Conservation (phyloP, 2,113 vertebrate species). For the Corapipo altera region DNA sequence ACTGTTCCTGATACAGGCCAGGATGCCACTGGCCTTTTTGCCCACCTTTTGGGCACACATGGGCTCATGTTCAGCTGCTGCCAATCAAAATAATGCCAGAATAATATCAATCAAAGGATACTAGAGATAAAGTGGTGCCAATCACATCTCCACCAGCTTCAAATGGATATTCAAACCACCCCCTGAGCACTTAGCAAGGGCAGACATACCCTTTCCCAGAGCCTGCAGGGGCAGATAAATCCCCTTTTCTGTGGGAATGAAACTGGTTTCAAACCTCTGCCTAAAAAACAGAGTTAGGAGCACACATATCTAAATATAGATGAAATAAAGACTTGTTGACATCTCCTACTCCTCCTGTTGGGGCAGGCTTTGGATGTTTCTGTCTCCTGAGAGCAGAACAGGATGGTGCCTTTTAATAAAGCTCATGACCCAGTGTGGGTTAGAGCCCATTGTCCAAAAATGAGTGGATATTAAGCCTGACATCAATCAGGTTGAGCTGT, state of each 20-base stretch:
- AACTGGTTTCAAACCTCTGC: neutral
- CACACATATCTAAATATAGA: neutral
- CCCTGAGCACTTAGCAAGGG: rapidly evolving
- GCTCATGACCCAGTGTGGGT: neutral
- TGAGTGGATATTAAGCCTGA: neutral
- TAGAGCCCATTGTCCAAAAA: neutral
- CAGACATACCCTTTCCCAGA: neutral
- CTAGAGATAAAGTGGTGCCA: neutral
- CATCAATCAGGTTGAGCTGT: neutral
- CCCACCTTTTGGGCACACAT: neutral
- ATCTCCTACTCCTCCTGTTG: neutral
- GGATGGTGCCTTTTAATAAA: neutral
- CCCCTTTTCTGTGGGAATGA: neutral
- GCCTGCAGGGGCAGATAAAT: neutral
- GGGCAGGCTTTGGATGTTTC: neutral
- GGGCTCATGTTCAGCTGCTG: neutral
- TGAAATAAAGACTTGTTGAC: neutral
- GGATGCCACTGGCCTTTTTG: neutral
- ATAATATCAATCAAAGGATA: neutral
- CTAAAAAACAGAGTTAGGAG: neutral
- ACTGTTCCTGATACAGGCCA: neutral
- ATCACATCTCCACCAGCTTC: neutral
- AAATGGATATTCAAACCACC: neutral
- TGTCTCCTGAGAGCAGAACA: neutral
- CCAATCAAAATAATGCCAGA: neutral